These are phyloP conservation scores for Ciconia stormi DNA, from an alignment of 2,113 vertebrate species.

Conservation along the genomic window DNA sequence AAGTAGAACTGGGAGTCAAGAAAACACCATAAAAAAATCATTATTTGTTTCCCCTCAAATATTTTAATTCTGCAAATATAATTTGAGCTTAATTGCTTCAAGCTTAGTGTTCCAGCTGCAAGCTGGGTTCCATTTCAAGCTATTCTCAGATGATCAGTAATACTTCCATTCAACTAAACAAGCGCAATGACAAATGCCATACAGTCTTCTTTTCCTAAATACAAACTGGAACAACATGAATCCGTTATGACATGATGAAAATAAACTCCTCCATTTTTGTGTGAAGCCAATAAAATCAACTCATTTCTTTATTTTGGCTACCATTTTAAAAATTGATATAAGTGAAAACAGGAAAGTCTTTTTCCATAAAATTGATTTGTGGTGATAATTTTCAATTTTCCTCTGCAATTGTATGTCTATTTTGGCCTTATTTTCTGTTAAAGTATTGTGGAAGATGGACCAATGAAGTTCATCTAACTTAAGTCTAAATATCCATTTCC, in stretches of 20 bases:
- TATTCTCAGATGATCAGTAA: not conserved
- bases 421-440: not conserved
- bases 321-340: not conserved
- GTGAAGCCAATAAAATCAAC: not conserved
- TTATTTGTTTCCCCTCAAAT: not conserved
- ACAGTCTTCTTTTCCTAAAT: not conserved
- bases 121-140: not conserved
- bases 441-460: not conserved
- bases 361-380: not conserved
- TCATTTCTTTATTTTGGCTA: not conserved
- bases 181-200: not conserved
- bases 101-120: not conserved
- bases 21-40: not conserved
- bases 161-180: not conserved
- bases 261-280: not conserved
- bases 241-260: not conserved
- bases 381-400: not conserved
- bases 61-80: not conserved
- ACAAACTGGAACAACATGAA: not conserved
- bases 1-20: not conserved
- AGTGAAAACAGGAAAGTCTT: not conserved
- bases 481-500: not conserved
- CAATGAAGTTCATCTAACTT: not conserved
- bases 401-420: not conserved
- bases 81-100: not conserved